Conservation (phyloP, 2,797 vertebrate species). For the Pangasius macronema region DNA sequence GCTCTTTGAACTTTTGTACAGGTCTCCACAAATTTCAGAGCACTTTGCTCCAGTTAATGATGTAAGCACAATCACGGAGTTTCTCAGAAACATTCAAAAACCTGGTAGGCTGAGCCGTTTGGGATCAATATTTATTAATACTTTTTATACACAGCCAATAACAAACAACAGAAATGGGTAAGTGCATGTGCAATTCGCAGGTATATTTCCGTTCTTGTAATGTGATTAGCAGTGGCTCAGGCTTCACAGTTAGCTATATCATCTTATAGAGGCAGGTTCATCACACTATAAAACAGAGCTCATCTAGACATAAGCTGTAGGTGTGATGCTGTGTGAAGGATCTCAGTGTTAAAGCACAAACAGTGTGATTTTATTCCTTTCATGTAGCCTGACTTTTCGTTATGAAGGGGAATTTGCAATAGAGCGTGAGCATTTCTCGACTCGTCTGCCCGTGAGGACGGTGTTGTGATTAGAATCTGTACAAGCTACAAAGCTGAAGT, state of each 20-base stretch:
- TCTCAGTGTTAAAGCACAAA: conserved; percentile 58
- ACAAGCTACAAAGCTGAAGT: conserved; percentile 36
- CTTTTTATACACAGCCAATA: conserved; percentile 6
- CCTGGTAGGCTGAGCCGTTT: conserved; percentile 19
- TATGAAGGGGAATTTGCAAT: conserved; percentile 62
- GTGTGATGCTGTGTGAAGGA: background rate
- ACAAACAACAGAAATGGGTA: background rate
- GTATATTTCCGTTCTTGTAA: background rate
- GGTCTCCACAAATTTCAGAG: conserved; percentile 31
- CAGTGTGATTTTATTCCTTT: background rate
- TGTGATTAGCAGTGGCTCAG: conserved; percentile 20
- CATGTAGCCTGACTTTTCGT: conserved; percentile 59
- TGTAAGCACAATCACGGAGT: conserved; percentile 54
- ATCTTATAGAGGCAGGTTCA: conserved; percentile 12
- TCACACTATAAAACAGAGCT: conserved; percentile 23
- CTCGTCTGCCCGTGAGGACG: conserved; percentile 25
- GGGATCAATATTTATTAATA: conserved; percentile 32
- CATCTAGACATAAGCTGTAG: background rate
- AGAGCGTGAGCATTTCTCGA: conserved; percentile 17
- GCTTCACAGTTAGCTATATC: background rate
- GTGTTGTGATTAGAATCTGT: conserved; percentile 24
- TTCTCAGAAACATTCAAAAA: conserved; percentile 29
- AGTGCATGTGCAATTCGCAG: background rate
- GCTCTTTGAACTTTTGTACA: conserved; percentile 40
- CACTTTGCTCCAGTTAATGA: conserved; percentile 36